Conservation (phyloP, 1,140 invertebrate genomes). For the Ceratosolen fusciceps region DNA sequence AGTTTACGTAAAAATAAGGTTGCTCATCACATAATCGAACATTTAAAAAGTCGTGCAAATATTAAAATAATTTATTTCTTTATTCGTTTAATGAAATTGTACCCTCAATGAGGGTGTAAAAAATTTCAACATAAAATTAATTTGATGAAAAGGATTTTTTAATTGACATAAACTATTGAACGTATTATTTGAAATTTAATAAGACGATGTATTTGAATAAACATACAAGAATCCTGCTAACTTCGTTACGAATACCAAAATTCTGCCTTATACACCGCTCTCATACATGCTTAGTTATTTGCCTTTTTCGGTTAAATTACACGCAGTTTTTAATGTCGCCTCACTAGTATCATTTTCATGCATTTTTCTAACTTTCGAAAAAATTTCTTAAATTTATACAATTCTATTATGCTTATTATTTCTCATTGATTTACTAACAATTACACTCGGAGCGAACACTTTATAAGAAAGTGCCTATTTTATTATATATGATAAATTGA, state of each 20-base stretch:
- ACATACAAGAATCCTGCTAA: slow-evolving; percentile 16
- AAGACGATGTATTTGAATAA: no score
- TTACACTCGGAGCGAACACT: slow-evolving; percentile 29
- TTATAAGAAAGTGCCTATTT: not conserved
- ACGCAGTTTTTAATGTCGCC: slow-evolving; percentile 45
- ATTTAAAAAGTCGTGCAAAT: not conserved
- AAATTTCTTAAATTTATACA: not conserved
- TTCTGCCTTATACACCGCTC: slow-evolving; percentile 64
- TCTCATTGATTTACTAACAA: slow-evolving; percentile 37
- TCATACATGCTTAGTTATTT: slow-evolving; percentile 55
- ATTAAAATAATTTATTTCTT: no score
- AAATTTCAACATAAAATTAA: no score
- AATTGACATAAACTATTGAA: no score
- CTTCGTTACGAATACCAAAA: slow-evolving; percentile 49
- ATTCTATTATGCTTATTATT: slow-evolving; percentile 20
- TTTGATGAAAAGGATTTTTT: no score
- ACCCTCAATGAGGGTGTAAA: no score
- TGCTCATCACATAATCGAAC: not conserved
- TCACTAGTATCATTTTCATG: slow-evolving; percentile 23
- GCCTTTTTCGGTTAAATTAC: slow-evolving; percentile 12
- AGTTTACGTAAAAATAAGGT: not conserved
- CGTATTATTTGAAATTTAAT: no score
- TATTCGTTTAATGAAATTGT: no score
- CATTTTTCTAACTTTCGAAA: slow-evolving; percentile 15
- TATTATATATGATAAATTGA: not conserved